Evolutionary conservation across 2,888 invertebrate species (phyloP).

Genomic region (Bombylius major): DNA sequence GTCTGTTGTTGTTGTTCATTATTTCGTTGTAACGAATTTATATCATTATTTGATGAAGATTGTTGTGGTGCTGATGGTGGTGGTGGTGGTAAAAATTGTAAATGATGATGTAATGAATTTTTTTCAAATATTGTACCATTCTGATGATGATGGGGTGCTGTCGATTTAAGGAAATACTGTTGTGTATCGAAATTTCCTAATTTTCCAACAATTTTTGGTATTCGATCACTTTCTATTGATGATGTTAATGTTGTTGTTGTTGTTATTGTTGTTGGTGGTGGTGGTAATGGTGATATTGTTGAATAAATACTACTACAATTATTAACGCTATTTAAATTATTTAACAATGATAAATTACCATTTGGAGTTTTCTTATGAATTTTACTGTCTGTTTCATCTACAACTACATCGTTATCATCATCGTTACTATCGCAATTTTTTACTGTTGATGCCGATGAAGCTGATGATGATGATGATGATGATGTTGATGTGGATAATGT

Average conservation of each 20-base stretch:
- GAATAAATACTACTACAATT: neutral
- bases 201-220: slow-evolving; percentile 38
- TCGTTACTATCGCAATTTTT: slow-evolving; percentile 17
- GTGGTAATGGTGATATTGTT: neutral
- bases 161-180: slow-evolving; percentile 7
- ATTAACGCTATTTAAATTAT: too few relatives aligned
- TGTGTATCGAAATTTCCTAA: slow-evolving; percentile 25
- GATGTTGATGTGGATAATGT: slow-evolving; percentile 11
- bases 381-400: too few relatives aligned
- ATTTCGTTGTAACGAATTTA: neutral
- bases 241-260: slow-evolving; percentile 4
- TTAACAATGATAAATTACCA: too few relatives aligned
- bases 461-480: slow-evolving; percentile 3
- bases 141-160: neutral
- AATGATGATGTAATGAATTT: neutral
- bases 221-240: slow-evolving; percentile 32
- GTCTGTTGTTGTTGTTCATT: slow-evolving; percentile 2
- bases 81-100: slow-evolving; percentile 5
- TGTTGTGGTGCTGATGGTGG: neutral
- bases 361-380: too few relatives aligned
- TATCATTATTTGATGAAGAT: neutral
- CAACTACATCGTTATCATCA: too few relatives aligned
- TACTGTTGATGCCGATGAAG: slow-evolving; percentile 8
- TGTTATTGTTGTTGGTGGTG: slow-evolving; percentile 10
- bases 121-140: slow-evolving; percentile 7